phyloP scores from a whole-genome alignment of 2,888 invertebrate species.

The Stenolophus ochropezus region DNA sequence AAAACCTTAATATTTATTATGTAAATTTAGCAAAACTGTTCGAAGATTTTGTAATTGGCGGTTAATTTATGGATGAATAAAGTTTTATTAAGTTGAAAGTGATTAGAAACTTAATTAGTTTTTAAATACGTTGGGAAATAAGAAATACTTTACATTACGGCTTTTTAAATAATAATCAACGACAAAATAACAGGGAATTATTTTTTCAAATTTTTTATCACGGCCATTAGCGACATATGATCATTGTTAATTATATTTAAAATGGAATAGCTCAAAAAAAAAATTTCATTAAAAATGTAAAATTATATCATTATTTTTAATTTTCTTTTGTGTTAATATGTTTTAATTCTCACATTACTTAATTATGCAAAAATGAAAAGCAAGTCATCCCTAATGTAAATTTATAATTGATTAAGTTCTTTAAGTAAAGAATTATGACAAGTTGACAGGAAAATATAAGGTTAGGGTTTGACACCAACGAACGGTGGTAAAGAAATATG shows the following conservation, averaged over 20 bases:
- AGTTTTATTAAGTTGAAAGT: constrained; percentile 11
- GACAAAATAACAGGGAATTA: neutral
- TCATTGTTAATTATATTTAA: neutral
- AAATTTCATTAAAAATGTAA: neutral
- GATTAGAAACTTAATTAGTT: constrained; percentile 21
- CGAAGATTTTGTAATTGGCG: constrained; percentile 11
- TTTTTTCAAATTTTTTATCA: neutral
- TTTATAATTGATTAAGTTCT: constrained; percentile 13
- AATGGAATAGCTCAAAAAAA: no score
- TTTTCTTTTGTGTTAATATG: no score
- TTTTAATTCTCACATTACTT: constrained; percentile 2
- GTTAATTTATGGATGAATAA: constrained; percentile 25
- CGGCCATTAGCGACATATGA: neutral
- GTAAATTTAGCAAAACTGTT: neutral
- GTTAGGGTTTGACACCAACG: neutral
- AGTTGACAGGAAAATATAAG: constrained; percentile 16
- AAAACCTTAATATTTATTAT: neutral
- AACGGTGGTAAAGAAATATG: neutral
- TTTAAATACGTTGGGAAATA: constrained; percentile 20
- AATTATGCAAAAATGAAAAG: neutral
- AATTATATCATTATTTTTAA: constrained; percentile 22
- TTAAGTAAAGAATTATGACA: constrained; percentile 14
- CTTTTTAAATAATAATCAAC: neutral
- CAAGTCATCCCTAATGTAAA: neutral
- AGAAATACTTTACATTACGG: constrained; percentile 1